Evolutionary conservation across 30 jellyfish, hydroid and myxozoan genomes (phyloP), one percentile per base, ranked within the genome.

Genomic region (Aurelia coerulea): DNA sequence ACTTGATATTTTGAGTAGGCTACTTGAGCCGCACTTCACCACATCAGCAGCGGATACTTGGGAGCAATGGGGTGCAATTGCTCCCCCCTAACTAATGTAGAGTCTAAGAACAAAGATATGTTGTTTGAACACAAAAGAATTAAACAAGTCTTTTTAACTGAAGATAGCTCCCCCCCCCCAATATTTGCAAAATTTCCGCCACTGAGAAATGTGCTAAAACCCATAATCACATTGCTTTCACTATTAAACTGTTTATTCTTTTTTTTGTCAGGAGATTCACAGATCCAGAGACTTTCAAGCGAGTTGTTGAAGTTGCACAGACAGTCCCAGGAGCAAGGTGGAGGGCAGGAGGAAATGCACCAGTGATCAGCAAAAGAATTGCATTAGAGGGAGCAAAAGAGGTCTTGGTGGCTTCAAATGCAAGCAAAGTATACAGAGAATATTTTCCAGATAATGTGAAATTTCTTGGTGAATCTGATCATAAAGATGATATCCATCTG

Each of bases 341-440:
- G 98, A 88, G 91, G 52, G 90, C 91, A 14, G 98, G 98, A 15
- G 98, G 98, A 60, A 93, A 93, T 88, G 98, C 97, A 2, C 98
- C 98, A 5, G 95, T 93, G 69, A 93, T 93, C 46, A 83, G 97
- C 66, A 84, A 79, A 16, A 39, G 98, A 39, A 65, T 93, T 10
- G 37, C 88, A n/a, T 42, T 76, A n/a, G 98, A 93, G 68, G 98
- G 98, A 16, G 76, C 88, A 15, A 59, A 73, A 50, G 79, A 92
- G 18, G 82, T 88, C 39, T 62, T 87, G 2, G 79, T 93, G 4
- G 98, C 92, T 51, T 90, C 98, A 62, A 89, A 84, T 53, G 98
- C 96, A 14, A 81, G 97, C 23, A 75, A 72, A 0, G 79, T 70
- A 14, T 81, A 88, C 62, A 60, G 86, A 53, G 72, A 81, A 10